These are phyloP conservation scores for Gallinago undulata DNA, from an alignment of 2,113 vertebrate genomes.

Conservation along the genomic window DNA sequence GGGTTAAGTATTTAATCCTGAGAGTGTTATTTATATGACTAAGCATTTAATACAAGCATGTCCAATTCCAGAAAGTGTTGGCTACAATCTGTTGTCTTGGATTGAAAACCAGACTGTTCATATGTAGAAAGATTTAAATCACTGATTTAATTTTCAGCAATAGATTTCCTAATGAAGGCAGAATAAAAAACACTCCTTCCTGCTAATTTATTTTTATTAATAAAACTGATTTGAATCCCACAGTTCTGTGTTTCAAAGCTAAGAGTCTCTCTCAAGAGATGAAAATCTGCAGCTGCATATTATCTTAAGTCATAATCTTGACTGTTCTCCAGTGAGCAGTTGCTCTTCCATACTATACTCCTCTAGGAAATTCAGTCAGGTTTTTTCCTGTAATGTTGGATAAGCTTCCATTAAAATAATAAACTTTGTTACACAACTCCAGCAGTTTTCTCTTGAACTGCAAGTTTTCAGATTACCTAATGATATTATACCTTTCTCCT, in stretches of 20 bases:
- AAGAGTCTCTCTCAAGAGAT: background rate
- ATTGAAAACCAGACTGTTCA: background rate
- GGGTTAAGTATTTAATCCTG: background rate
- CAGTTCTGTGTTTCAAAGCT: background rate
- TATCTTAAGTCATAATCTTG: background rate
- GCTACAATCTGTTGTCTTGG: background rate
- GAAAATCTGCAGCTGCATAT: background rate
- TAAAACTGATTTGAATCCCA: background rate
- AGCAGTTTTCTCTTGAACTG: background rate
- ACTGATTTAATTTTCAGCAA: background rate
- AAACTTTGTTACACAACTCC: background rate
- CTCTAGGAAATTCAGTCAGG: background rate
- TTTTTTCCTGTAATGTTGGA: background rate
- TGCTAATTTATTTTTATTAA: background rate
- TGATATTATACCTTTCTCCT: background rate
- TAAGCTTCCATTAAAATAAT: background rate
- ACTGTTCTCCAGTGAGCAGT: background rate
- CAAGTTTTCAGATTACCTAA: background rate
- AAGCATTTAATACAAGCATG: background rate
- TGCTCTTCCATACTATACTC: background rate
- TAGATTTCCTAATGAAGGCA: background rate
- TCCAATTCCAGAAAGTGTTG: background rate
- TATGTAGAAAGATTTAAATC: background rate
- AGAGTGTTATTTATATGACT: background rate
- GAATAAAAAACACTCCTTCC: background rate